Evolutionary conservation across 2,888 invertebrate genomes (phyloP).

Genomic region (Congeria kusceri): DNA sequence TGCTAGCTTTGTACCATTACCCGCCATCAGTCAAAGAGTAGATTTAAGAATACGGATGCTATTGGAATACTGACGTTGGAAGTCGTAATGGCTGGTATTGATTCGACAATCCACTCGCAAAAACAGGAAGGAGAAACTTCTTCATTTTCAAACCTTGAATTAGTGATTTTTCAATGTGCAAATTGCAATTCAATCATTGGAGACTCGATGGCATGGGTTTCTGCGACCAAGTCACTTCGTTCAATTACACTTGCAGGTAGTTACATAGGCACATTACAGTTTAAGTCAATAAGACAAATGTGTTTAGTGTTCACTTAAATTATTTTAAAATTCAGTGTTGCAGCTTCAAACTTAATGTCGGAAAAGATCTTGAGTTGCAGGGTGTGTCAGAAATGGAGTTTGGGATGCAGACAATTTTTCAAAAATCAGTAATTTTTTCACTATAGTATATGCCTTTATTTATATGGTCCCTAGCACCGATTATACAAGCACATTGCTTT

Average conservation of each 20-base stretch:
- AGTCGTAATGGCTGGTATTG: not conserved
- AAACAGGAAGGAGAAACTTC: conserved; percentile 27
- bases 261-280: too few relatives aligned
- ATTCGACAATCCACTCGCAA: not conserved
- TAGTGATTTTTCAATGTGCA: conserved; percentile 56
- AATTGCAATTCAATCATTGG: conserved; percentile 58
- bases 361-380: too few relatives aligned
- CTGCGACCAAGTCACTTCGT: conserved; percentile 45
- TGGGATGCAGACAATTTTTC: too few relatives aligned
- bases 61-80: not conserved
- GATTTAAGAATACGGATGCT: not conserved
- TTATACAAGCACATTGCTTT: too few relatives aligned
- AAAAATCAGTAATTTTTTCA: too few relatives aligned
- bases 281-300: too few relatives aligned
- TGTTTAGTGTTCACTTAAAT: too few relatives aligned
- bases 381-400: too few relatives aligned
- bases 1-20: conserved; percentile 10
- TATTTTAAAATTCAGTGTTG: too few relatives aligned
- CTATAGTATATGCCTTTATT: too few relatives aligned
- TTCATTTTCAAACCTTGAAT: conserved; percentile 7
- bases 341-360: too few relatives aligned
- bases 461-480: too few relatives aligned
- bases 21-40: conserved; percentile 11
- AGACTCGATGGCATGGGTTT: conserved; percentile 57
- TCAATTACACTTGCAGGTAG: conserved; percentile 57